Evolutionary conservation across 2,113 vertebrate species (phyloP), one percentile per base, ranked within the genome.

Genomic region (Aspidoscelis tigris): DNA sequence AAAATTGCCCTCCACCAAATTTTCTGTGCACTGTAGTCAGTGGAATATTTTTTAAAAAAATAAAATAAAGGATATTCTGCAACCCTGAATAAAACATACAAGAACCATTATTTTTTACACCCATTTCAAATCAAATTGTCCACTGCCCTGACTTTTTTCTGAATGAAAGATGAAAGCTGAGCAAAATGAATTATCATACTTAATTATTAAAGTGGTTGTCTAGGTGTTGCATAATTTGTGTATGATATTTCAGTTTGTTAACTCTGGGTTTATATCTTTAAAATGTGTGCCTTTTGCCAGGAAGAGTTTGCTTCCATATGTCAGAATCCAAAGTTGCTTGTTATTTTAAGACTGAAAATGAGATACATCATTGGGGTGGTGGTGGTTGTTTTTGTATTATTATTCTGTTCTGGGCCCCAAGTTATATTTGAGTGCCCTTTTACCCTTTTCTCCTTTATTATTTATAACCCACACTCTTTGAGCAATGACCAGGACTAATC

Each of bases 401-500:
- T 98, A 97, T 97, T 96, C 95, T 96, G 95, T 95, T 97, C 96
- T 96, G 96, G 96, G 84, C 87, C 96, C 93, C 94, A 93, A 95
- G 96, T 97, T 97, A 96, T 96, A 97, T 97, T 97, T 96, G 96
- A 96, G 96, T 96, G 97, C 97, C 96, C 95, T 95, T 95, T 97
- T 96, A 97, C 97, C 96, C 96, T 98, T 97, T 97, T 96, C 96
- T 97, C 96, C 95, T 99, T 97, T 99, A 99, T 99, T 99, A 99
- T 99, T 99, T 99, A 99, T 99, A 98, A 97, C 96, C 92, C 85
- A 80, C 91, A 95, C 96, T 98, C 97, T 99, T 98, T 99, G 98
- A 99, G 98, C 98, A 98, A 96, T 99, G 98, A 99, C 98, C 99
- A 99, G 97, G 97, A 99, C 97, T 99, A 99, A 99, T 99, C 97